Percentiles rank a stretch among this genome's conserved stretches.
phyloP scores from a whole-genome alignment of 2,113 vertebrate genomes.

The Turnix velox region DNA sequence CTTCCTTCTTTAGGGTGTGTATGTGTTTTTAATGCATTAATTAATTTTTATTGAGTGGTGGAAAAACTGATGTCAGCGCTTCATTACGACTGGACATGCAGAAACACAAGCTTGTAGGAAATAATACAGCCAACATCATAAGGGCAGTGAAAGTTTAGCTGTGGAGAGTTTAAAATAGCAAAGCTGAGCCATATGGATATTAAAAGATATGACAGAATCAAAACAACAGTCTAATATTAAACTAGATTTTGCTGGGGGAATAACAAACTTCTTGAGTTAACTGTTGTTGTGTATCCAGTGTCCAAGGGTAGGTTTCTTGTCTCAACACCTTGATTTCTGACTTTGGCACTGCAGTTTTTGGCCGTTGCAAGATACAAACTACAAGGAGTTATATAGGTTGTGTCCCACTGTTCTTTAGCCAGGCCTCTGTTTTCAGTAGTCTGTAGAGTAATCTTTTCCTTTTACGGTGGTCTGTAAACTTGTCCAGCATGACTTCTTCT shows the following conservation, averaged over 20 bases:
- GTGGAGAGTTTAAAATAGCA: slow-evolving; percentile 50
- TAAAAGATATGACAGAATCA: slow-evolving; percentile 62
- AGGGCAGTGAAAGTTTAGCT: slow-evolving; percentile 49
- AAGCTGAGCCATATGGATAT: slow-evolving; percentile 52
- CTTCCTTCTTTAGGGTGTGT: slow-evolving; percentile 27
- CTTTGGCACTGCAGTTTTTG: background rate
- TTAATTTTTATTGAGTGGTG: slow-evolving; percentile 52
- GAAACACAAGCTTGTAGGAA: slow-evolving; percentile 36
- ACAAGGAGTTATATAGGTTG: background rate
- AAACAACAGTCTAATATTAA: slow-evolving; percentile 45
- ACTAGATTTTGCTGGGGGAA: background rate
- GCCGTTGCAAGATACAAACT: background rate
- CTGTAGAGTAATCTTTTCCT: background rate
- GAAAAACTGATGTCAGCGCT: slow-evolving; percentile 61
- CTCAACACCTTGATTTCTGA: background rate
- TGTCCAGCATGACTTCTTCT: background rate
- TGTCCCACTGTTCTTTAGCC: background rate
- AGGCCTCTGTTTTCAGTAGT: background rate
- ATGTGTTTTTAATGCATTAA: slow-evolving; percentile 48
- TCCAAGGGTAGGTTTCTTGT: background rate
- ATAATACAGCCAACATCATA: slow-evolving; percentile 16
- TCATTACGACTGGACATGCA: background rate
- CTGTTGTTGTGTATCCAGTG: background rate
- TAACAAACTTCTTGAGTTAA: background rate
- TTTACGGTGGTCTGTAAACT: background rate